Evolutionary conservation across 2,113 vertebrate genomes (phyloP), one percentile per base, ranked within the genome.

Genomic region (Eurypyga helias): DNA sequence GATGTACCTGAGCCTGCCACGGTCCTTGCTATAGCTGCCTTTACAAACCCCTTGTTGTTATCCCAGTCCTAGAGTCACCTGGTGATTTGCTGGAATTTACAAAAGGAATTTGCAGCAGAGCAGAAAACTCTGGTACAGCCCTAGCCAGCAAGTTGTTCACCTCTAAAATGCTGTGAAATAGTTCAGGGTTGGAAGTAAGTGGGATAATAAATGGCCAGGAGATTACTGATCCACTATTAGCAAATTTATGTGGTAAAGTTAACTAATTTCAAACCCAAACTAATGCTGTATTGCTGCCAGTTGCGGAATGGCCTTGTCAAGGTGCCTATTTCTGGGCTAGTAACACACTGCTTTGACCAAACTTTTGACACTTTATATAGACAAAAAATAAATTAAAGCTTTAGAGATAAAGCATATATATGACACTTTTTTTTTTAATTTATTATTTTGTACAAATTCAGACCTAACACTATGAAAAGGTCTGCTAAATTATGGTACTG

Each of bases 401-500:
- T 93, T 96, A 83, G 64, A 96, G 92, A 96, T 95, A 96, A 97
- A 91, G 41, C 15, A 8, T 78, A 60, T 76, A 65, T 81, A 78
- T 0, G 0, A 6, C 9, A 60, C 46, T 75, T 83, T 80, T 41
- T 41, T 41, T 41, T 41, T 41, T 41, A n/a, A n/a, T n/a, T n/a
- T n/a, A n/a, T 48, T 95, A 92, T 90, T 97, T 92, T 88, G 45
- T 90, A 78, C 46, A 96, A 97, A 95, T 58, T 65, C 84, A 97
- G 86, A 83, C 76, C 92, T 95, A 97, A 96, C 83, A 87, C 98
- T 97, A 94, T 89, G 93, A 97, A 98, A 96, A 87, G n/a, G 29
- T 83, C 94, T 93, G 97, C 83, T 95, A 96, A 96, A 97, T 97
- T 97, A 95, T 76, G 73, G 73, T 95, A 90, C 87, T 86, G 95